Evolutionary conservation across 2,888 invertebrate genomes (phyloP).

Genomic region (Tortrix viridana): DNA sequence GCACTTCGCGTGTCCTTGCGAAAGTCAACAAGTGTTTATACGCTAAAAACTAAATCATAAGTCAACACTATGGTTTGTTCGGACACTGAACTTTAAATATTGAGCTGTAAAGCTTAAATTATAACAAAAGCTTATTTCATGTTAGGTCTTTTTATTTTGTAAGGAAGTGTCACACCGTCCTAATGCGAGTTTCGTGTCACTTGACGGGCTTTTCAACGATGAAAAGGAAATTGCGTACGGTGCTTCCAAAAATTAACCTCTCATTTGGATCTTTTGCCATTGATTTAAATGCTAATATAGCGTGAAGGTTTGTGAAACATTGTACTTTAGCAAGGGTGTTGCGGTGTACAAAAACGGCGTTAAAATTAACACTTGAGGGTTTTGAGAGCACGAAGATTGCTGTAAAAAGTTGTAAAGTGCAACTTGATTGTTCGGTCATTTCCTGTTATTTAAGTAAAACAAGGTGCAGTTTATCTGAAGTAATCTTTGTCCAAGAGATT

Average conservation of each 20-base stretch:
- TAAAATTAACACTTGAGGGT: slow-evolving; percentile 40
- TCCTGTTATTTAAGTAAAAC: slow-evolving; percentile 20
- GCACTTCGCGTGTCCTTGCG: slow-evolving; percentile 56
- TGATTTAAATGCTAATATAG: slow-evolving; percentile 9
- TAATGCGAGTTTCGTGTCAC: slow-evolving; percentile 62
- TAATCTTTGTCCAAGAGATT: no score
- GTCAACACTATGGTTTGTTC: no score
- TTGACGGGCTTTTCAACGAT: slow-evolving; percentile 26
- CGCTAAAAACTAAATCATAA: no score
- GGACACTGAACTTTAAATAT: no score
- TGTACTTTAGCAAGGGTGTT: slow-evolving; percentile 24
- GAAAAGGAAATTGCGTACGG: slow-evolving; percentile 28
- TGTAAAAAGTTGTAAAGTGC: slow-evolving; percentile 32
- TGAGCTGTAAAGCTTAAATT: no score
- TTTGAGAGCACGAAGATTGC: slow-evolving; percentile 27
- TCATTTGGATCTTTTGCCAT: neutral
- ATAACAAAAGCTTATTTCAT: no score
- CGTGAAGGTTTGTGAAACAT: neutral
- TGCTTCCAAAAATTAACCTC: slow-evolving; percentile 14
- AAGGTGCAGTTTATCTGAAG: neutral
- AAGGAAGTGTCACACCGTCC: slow-evolving; percentile 37
- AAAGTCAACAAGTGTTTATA: slow-evolving; percentile 42
- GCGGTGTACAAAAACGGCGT: slow-evolving; percentile 36
- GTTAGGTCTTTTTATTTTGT: no score
- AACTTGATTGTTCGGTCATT: slow-evolving; percentile 23